Base-by-base conservation (phyloP, 2,113 vertebrate genomes). In the Progne subis region DNA sequence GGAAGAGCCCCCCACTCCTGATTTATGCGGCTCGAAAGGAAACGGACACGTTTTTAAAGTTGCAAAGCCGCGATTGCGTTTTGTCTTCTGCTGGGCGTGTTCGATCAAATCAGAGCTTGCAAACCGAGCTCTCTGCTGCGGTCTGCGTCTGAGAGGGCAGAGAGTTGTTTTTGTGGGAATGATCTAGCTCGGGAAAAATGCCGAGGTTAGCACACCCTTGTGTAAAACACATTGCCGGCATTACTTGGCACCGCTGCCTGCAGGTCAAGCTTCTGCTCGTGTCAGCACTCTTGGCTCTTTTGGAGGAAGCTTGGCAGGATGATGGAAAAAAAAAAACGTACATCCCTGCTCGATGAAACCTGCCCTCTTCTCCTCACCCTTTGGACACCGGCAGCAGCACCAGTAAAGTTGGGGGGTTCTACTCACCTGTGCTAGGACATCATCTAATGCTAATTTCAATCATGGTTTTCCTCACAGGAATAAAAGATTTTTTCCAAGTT, bases 161-260 rank as follows among this genome's bases (percentile, higher is more conserved):
- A 75, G 84, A 52, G 79, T 29, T 96, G 88, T 59, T 95, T 96
- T 83, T 86, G 94, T 93, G 93, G 90, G 88, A 93, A 90, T 96
- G 96, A 97, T 90, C 39, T 92, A 92, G 95, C 79, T 75, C 31
- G 1, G 93, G 92, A 93, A 95, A 93, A 96, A 96, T 94, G 94
- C 92, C 79, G 76, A 93, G 90, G 93, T 93, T 81, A 96, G 95
- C 94, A 96, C 96, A 94, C 71, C 93, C 94, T 60, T 46, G 93
- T 94, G 88, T 92, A 74, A 86, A 97, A 90, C 88, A 60, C 92
- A 90, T 56, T 68, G 94, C 92, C 49, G 21, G 74, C 92, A 71
- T 80, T 95, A 75, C 92, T 96, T 92, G 96, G 95, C 95, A 92
- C 82, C 17, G 76, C 60, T 81, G 92, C 79, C 90, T 37, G 92